Evolutionary conservation across 1,140 invertebrate genomes (phyloP).

Genomic region (Lepidostoma basale): DNA sequence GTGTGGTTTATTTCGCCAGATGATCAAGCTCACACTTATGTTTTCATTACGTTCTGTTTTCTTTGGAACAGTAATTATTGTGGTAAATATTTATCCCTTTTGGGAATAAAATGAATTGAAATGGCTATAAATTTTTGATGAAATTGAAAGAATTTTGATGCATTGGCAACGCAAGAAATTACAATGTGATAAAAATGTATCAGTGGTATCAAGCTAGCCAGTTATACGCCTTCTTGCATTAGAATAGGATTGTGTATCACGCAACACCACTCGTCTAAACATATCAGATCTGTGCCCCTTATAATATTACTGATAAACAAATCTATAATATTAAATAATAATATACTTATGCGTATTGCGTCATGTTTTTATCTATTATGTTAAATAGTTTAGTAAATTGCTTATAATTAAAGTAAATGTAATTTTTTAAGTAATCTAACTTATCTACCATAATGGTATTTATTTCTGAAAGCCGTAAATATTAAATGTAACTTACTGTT

Average conservation of each 20-base stretch:
- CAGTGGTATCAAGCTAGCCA: conserved; percentile 55
- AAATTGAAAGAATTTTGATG: conserved; percentile 41
- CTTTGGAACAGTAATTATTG: conserved; percentile 17
- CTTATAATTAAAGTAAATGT: conserved; percentile 29
- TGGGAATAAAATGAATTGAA: conserved; percentile 30
- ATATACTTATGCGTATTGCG: conserved; percentile 51
- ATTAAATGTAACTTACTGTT: background rate
- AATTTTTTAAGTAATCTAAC: conserved; percentile 8
- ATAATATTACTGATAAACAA: conserved; percentile 48
- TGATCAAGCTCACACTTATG: too few relatives aligned
- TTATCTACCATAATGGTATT: conserved; percentile 8
- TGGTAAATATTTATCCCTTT: conserved; percentile 24
- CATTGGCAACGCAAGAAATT: conserved; percentile 53
- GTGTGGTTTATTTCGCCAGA: too few relatives aligned
- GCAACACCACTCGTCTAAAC: conserved; percentile 64
- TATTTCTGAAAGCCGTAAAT: conserved; percentile 3
- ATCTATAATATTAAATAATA: conserved; percentile 56
- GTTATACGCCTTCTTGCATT: conserved; percentile 56
- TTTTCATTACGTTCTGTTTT: too few relatives aligned
- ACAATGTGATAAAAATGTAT: conserved; percentile 58
- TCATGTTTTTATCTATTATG: conserved; percentile 46
- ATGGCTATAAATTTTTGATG: conserved; percentile 28
- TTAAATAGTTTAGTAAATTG: conserved; percentile 42
- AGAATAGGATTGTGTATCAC: conserved; percentile 54
- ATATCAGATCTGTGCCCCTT: conserved; percentile 66